Base-by-base conservation (phyloP, 2,888 invertebrate genomes). In the Seira ritae region DNA sequence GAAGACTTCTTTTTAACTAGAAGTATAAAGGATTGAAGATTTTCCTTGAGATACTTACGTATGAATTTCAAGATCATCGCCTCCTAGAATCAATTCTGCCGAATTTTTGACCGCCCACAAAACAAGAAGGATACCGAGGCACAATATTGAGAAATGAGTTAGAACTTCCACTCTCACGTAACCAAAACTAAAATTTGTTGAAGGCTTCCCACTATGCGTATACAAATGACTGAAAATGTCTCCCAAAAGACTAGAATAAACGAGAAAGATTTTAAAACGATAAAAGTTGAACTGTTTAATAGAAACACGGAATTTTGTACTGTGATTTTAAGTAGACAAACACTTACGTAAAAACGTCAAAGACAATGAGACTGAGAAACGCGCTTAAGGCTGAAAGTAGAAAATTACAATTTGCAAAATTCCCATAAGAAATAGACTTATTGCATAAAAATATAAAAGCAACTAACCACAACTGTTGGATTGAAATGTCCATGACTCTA, bases 321-420 rank as follows among this genome's bases (percentile, higher is more conserved):
- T n/a, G n/a, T n/a, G n/a, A n/a, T n/a, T n/a, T n/a, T n/a, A n/a
- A n/a, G n/a, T n/a, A n/a, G n/a, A n/a, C n/a, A n/a, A n/a, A n/a
- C 3, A 80, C 85, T 84, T 88, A 89, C 88, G 85, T 86, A 12
- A 89, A 60, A 23, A 88, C 83, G 46, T 89, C 88, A 55, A 89
- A 89, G 17, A 85, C 31, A 15, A 89, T 73, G 6, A 89, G 76
- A n/a, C 83, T 81, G 24, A 87, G 55, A 71, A 88, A 87, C 10
- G 86, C 86, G 67, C 86, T 69, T 31, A 88, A 86, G 66, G 87
- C 88, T 88, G 71, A 1, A 83, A 81, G 8, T 23, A 24, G 68
- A 65, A 73, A 82, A 37, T 60, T 65, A 17, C 62, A 79, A 46
- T 31, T 71, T 19, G 15, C 15, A 24, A 24, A 42, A 50, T 24